A percentile compares a stretch with the other conserved stretches of the same genome.
Conservation (phyloP, 2,797 vertebrate species). For the Ibycter americanus region DNA sequence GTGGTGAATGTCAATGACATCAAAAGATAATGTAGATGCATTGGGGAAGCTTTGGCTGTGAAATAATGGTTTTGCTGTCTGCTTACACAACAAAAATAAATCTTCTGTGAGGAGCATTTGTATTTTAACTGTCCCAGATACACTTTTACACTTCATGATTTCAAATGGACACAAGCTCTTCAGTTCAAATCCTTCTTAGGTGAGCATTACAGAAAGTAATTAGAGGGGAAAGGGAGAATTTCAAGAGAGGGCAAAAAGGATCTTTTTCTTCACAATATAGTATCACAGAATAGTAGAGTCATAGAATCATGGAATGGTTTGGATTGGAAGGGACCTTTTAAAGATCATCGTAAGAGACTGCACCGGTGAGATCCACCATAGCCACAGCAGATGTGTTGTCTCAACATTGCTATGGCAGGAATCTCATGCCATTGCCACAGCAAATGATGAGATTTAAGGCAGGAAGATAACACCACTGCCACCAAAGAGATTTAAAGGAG, state of each 20-base stretch:
- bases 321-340: not conserved
- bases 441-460: too few relatives aligned
- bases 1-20: not conserved
- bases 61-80: not conserved
- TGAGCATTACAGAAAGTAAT: not conserved
- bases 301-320: too few relatives aligned
- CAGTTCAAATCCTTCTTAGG: not conserved
- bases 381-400: too few relatives aligned
- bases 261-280: not conserved
- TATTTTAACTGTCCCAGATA: not conserved
- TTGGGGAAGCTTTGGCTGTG: not conserved
- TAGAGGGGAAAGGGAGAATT: not conserved
- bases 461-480: too few relatives aligned
- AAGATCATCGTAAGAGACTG: too few relatives aligned
- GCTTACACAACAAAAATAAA: not conserved
- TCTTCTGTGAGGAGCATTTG: not conserved
- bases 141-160: not conserved
- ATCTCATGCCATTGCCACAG: too few relatives aligned
- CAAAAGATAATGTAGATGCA: not conserved
- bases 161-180: not conserved
- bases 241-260: not conserved
- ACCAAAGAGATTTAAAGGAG: too few relatives aligned
- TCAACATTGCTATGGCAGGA: too few relatives aligned
- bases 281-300: not conserved
- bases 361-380: too few relatives aligned